A percentile compares a stretch with the other conserved stretches of the same genome.
Conservation (phyloP, 2,888 invertebrate genomes). For the Amphipyra berbera region DNA sequence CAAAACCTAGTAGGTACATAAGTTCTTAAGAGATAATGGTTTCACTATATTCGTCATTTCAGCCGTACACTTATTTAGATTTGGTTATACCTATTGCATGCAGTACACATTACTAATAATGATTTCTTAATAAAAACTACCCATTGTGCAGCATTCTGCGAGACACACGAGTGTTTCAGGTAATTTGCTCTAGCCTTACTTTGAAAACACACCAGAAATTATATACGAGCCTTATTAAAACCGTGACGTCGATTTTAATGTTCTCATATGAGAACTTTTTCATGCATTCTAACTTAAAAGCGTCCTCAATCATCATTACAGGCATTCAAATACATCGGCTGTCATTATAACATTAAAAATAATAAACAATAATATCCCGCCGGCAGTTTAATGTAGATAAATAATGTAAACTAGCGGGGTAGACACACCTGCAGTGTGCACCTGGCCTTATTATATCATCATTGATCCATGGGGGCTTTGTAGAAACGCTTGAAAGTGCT, state of each 20-base stretch:
- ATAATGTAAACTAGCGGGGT: conserved; percentile 28
- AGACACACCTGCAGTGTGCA: conserved; percentile 57
- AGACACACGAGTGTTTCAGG: too few relatives aligned
- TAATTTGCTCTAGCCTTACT: not conserved
- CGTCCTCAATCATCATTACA: conserved; percentile 37
- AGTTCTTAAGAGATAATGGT: too few relatives aligned
- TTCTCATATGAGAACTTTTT: not conserved
- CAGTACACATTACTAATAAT: too few relatives aligned
- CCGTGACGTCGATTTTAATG: not conserved
- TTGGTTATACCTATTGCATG: too few relatives aligned
- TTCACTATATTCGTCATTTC: too few relatives aligned
- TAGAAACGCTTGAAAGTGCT: conserved; percentile 17
- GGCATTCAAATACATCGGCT: conserved; percentile 31
- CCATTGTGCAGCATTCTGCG: too few relatives aligned
- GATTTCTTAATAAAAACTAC: too few relatives aligned
- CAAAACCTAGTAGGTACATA: too few relatives aligned
- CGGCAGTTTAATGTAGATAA: conserved; percentile 22
- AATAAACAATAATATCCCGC: conserved; percentile 35
- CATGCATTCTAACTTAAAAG: conserved; percentile 2
- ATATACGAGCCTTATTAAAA: not conserved
- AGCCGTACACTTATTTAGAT: too few relatives aligned
- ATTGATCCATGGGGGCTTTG: conserved; percentile 35
- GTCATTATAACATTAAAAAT: conserved; percentile 43
- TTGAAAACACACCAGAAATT: not conserved
- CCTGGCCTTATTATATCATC: conserved; percentile 51